Percentiles rank a stretch among this genome's conserved stretches.
Evolutionary conservation across 2,888 invertebrate species (phyloP).

Genomic region (Dyspetes luteomarginatus): DNA sequence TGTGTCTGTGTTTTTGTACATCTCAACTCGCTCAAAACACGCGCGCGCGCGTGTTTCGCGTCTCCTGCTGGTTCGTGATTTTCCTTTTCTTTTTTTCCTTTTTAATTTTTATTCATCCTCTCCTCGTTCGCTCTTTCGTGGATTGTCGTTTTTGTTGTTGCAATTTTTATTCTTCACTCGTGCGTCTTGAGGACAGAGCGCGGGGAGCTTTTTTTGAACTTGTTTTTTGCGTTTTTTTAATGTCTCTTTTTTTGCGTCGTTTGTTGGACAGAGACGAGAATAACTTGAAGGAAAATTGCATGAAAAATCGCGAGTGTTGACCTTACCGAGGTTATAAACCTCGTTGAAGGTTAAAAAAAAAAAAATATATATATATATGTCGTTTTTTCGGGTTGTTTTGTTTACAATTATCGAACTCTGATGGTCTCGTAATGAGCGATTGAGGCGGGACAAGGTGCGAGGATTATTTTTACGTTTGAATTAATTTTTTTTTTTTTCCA

Average conservation of each 20-base stretch:
- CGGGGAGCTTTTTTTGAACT: neutral
- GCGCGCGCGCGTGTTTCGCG: neutral
- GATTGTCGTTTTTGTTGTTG: neutral
- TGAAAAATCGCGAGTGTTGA: constrained; percentile 17
- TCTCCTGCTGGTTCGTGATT: constrained; percentile 16
- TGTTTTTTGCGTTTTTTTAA: neutral
- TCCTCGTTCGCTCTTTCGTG: neutral
- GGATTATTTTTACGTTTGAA: neutral
- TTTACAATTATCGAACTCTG: neutral
- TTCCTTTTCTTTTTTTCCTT: neutral
- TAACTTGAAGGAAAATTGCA: constrained; percentile 9
- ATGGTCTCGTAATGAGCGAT: neutral
- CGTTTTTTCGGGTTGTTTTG: neutral
- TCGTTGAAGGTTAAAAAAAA: constrained; percentile 32
- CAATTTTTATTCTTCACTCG: constrained; percentile 18
- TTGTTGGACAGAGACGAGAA: constrained; percentile 1
- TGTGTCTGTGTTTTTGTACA: constrained; percentile 37
- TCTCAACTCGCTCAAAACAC: neutral
- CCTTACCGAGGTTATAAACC: constrained; percentile 50
- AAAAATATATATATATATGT: neutral
- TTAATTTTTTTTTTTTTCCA: neutral
- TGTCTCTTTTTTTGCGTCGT: constrained; percentile 14
- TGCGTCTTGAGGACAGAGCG: neutral
- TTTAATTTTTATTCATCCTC: neutral
- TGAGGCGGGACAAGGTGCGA: constrained; percentile 24